Evolutionary conservation across 2,797 vertebrate species (phyloP).

Genomic region (Smutsia temminckii): DNA sequence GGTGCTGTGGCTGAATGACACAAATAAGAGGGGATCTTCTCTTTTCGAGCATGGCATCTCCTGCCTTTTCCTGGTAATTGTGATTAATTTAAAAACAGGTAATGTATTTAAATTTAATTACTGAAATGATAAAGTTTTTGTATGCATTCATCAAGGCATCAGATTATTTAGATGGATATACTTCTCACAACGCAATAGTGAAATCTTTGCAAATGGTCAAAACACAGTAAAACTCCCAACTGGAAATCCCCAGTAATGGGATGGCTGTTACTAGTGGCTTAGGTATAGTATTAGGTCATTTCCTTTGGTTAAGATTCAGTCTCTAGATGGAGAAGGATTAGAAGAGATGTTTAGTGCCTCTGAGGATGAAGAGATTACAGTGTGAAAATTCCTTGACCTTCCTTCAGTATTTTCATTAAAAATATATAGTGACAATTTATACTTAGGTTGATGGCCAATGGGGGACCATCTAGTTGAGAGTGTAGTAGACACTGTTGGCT

Average conservation of each 20-base stretch:
- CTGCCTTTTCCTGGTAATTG: background rate
- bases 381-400: background rate
- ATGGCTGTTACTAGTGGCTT: background rate
- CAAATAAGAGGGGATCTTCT: background rate
- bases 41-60: background rate
- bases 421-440: background rate
- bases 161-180: conserved; percentile 25
- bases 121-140: conserved; percentile 59
- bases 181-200: conserved; percentile 22
- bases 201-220: conserved; percentile 28
- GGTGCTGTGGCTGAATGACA: background rate
- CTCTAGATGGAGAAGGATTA: background rate
- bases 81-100: background rate
- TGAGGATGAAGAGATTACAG: background rate
- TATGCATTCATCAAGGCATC: background rate
- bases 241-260: background rate
- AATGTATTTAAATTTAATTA: conserved; percentile 65
- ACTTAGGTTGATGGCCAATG: background rate
- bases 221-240: background rate
- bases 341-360: background rate
- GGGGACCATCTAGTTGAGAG: background rate
- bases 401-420: background rate
- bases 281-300: background rate
- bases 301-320: background rate
- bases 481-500: background rate